Percentiles rank a stretch among this genome's conserved stretches.
Conservation (phyloP, 2,888 invertebrate species). For the Anagyrus pseudococci region DNA sequence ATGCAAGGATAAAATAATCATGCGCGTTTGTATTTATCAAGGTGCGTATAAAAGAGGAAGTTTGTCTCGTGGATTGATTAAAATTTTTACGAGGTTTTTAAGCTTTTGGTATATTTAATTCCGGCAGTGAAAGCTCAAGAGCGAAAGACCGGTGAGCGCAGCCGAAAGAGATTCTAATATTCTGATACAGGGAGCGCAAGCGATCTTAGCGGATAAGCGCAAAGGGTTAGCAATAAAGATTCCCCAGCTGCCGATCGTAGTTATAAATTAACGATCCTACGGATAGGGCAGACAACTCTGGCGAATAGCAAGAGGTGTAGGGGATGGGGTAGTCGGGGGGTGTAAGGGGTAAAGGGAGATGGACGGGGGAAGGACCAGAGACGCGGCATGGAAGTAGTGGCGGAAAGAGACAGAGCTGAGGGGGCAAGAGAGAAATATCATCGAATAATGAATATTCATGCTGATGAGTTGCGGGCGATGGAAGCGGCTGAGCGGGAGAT, state of each 20-base stretch:
- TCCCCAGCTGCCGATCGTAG: slow-evolving; percentile 55
- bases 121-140: background rate
- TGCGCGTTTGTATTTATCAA: too few species aligned
- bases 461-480: slow-evolving; percentile 59
- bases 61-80: background rate
- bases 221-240: slow-evolving; percentile 45
- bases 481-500: slow-evolving; percentile 53
- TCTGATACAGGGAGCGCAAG: slow-evolving; percentile 30
- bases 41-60: background rate
- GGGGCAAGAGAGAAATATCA: slow-evolving; percentile 56
- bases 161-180: slow-evolving; percentile 32
- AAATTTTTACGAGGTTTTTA: background rate
- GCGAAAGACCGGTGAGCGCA: slow-evolving; percentile 2
- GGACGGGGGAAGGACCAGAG: slow-evolving; percentile 20
- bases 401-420: slow-evolving; percentile 16
- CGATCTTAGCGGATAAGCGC: slow-evolving; percentile 21
- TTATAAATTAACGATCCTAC: slow-evolving; percentile 58
- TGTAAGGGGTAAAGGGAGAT: slow-evolving; percentile 33
- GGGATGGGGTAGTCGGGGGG: slow-evolving; percentile 37
- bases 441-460: slow-evolving; percentile 62
- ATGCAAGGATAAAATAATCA: too few species aligned
- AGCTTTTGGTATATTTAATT: too few species aligned
- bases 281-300: slow-evolving; percentile 28
- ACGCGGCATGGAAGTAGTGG: slow-evolving; percentile 21
- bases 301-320: slow-evolving; percentile 37